These are phyloP conservation scores for Harmothoe impar DNA, from an alignment of 2,888 invertebrate genomes.

Conservation along the genomic window DNA sequence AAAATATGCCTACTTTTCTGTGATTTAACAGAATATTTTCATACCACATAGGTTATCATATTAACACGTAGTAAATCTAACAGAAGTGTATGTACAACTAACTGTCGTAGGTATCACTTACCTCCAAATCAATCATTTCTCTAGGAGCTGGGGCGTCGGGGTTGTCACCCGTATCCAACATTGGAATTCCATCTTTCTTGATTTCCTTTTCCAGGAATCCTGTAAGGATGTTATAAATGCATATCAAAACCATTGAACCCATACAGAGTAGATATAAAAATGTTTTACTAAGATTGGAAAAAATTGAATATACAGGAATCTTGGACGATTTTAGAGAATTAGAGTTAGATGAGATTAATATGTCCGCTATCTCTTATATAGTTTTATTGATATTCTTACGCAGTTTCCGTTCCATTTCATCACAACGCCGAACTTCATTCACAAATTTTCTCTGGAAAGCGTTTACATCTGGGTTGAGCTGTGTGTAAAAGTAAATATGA, in stretches of 20 bases:
- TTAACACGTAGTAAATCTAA: no score
- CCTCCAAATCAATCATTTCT: slow-evolving; percentile 99
- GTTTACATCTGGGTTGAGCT: slow-evolving; percentile 99
- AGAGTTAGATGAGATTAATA: no score
- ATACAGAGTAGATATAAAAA: not conserved
- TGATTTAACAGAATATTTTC: no score
- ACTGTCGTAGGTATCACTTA: slow-evolving; percentile 79
- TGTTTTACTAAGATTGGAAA: not conserved
- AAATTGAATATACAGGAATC: no score
- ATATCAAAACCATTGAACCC: not conserved
- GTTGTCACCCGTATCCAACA: slow-evolving; percentile 98
- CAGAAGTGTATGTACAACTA: not conserved
- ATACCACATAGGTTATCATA: no score
- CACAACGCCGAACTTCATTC: slow-evolving; percentile 98
- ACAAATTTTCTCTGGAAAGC: slow-evolving; percentile 99
- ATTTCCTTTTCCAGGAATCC: slow-evolving; percentile 98
- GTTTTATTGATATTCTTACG: slow-evolving; percentile 85
- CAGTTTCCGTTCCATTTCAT: slow-evolving; percentile 99
- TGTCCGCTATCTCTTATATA: no score
- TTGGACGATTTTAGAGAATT: no score
- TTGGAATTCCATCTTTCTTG: slow-evolving; percentile 97
- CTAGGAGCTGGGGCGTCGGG: slow-evolving; percentile 99
- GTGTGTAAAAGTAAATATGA: slow-evolving; percentile 67
- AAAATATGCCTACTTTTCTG: no score
- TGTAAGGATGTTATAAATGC: no score